Percentiles rank a stretch among this genome's conserved stretches.
Conservation (phyloP, 92 coral and sea anemone genomes). For the Phymanthus crucifer region DNA sequence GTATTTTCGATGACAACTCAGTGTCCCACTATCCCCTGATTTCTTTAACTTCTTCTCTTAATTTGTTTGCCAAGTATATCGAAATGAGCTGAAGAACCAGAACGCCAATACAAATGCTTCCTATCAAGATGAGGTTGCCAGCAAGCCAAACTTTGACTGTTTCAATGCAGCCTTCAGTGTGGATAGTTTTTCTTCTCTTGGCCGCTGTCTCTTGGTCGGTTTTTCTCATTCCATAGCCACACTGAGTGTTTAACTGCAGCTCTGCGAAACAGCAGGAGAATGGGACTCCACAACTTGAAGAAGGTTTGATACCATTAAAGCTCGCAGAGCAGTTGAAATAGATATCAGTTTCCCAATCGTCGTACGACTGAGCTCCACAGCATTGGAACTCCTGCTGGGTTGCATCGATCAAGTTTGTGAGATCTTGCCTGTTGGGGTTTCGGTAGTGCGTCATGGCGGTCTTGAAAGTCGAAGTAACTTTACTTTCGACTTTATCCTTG, state of each 20-base stretch:
- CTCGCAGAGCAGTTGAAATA: conserved; percentile 65
- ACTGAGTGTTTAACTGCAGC: conserved; percentile 56
- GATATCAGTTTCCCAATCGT: conserved; percentile 57
- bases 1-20: too few species aligned
- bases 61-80: conserved; percentile 46
- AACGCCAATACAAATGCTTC: conserved; percentile 35
- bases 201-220: not conserved
- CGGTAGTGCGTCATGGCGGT: conserved; percentile 47
- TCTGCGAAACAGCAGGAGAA: conserved; percentile 58
- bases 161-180: conserved; percentile 58
- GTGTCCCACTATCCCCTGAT: conserved; percentile 5
- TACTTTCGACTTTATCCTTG: conserved; percentile 44
- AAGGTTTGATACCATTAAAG: not conserved
- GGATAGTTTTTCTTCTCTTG: conserved; percentile 30
- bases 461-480: conserved; percentile 32
- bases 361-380: conserved; percentile 54
- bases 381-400: conserved; percentile 61
- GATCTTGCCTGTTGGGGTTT: conserved; percentile 52
- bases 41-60: conserved; percentile 47
- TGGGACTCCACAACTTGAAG: conserved; percentile 53
- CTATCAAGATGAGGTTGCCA: conserved; percentile 51
- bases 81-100: conserved; percentile 53
- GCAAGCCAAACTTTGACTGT: conserved; percentile 48
- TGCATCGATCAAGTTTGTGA: conserved; percentile 59
- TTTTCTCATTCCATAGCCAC: conserved; percentile 59